These are phyloP conservation scores for Luffia ferchaultella DNA, from an alignment of 2,888 invertebrate species.

Conservation along the genomic window DNA sequence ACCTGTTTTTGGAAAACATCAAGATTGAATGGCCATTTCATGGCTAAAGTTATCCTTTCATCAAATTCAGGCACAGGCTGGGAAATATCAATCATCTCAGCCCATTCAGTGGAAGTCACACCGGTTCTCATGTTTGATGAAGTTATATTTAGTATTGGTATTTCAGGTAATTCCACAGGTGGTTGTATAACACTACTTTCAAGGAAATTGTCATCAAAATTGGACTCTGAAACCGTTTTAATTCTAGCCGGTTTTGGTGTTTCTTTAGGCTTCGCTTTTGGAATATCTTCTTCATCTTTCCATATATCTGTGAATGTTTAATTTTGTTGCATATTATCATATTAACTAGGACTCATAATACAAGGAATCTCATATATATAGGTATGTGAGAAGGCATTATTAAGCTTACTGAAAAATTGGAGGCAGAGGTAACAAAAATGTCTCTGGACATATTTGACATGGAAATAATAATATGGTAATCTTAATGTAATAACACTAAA, in stretches of 20 bases:
- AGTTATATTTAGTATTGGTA: constrained; percentile 76
- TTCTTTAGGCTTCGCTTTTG: constrained; percentile 14
- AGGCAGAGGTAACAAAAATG: no score
- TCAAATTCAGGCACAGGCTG: constrained; percentile 83
- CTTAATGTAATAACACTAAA: no score
- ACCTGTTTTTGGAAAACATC: constrained; percentile 96
- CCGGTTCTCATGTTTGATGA: constrained; percentile 42
- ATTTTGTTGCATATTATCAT: not conserved
- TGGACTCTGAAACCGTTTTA: not conserved
- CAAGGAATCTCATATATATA: no score
- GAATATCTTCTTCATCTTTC: constrained; percentile 40
- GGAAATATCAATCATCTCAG: constrained; percentile 84
- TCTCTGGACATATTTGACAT: no score
- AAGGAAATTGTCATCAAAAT: constrained; percentile 41
- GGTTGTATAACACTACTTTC: constrained; percentile 44
- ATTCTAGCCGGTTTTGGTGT: constrained; percentile 14
- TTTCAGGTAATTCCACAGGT: constrained; percentile 43
- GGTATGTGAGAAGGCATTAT: no score
- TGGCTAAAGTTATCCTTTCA: constrained; percentile 82
- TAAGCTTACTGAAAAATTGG: no score
- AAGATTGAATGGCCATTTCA: constrained; percentile 87
- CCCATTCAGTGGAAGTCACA: constrained; percentile 79
- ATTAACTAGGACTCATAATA: no score
- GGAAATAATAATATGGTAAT: no score
- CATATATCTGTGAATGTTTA: constrained; percentile 38